Base-by-base conservation (phyloP, 2,797 vertebrate species). In the Sebastes itinus region DNA sequence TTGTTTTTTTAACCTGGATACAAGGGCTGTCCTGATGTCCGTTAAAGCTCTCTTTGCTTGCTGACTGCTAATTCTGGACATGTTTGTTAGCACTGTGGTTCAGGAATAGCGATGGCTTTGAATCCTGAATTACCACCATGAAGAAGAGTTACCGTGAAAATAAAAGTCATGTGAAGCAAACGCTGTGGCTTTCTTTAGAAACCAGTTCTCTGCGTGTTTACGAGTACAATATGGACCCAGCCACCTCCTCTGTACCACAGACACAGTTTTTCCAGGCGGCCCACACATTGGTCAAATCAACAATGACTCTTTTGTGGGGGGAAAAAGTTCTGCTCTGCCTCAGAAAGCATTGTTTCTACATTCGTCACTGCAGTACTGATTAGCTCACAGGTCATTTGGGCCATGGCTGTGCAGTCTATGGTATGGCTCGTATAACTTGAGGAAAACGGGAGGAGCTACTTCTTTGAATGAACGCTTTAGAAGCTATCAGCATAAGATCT, bases 221-320 rank as follows among this genome's bases (percentile, higher is more conserved):
- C 72, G 18, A 70, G 60, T 25, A 49, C n/a, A 27, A 52, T n/a
- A 32, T 63, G 52, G 80, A 78, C 72, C 77, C 56, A 59, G 85
- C 71, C 56, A 30, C 72, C 78, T 79, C 72, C 60, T 73, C 84
- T 83, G 81, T 60, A 65, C 82, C 87, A 92, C 91, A 91, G 89
- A 88, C 88, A 88, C 84, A 86, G 81, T 84, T 84, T 89, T 77
- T 91, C 63, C 89, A 68, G 76, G 81, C 55, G 14, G 52, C 92
- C 92, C 88, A 94, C 93, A 85, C 77, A 9, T 23, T 85, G 83
- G 83, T 88, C 80, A 28, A 49, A 68, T 79, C 78, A 85, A 96
- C 95, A 96, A 95, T 92, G 91, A 83, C 14, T 77, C 90, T 86
- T 94, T 94, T 95, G 94, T 92, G 76, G 71, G 61, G 72, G 61